phyloP scores from a whole-genome alignment of 2,113 vertebrate species.

The Ophthalmolycus amberensis region DNA sequence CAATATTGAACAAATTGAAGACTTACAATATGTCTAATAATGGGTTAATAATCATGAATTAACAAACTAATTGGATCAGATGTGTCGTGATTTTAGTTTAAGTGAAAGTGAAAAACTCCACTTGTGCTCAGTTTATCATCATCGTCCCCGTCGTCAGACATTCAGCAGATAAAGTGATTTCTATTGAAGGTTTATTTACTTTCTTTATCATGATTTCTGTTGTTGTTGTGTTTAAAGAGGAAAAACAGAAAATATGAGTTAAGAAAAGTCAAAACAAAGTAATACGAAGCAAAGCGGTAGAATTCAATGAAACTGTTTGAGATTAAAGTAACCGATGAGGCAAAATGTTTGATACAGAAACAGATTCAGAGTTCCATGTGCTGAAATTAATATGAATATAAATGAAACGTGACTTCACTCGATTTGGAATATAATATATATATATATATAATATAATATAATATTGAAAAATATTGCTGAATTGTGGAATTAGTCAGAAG shows the following conservation, averaged over 20 bases:
- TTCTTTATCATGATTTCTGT: neutral
- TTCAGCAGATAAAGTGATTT: neutral
- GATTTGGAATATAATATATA: neutral
- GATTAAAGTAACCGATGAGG: too few relatives aligned
- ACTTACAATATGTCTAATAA: neutral
- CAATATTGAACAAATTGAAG: neutral
- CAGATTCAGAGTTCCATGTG: neutral
- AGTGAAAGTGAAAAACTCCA: too few relatives aligned
- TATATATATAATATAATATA: too few relatives aligned
- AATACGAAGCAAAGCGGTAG: too few relatives aligned
- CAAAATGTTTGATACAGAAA: neutral
- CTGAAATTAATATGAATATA: neutral
- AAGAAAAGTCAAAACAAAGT: neutral
- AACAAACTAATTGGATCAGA: neutral
- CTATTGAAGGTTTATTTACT: neutral
- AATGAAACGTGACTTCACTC: neutral
- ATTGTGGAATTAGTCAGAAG: neutral
- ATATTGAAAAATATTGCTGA: neutral
- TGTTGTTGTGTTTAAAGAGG: too few relatives aligned
- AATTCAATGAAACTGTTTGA: neutral
- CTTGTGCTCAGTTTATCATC: too few relatives aligned
- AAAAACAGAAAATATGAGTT: too few relatives aligned
- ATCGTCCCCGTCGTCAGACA: too few relatives aligned
- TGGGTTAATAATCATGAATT: neutral
- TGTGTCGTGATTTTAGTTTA: neutral